Evolutionary conservation across 2,797 vertebrate species (phyloP).

Genomic region (Erethizon dorsatum): DNA sequence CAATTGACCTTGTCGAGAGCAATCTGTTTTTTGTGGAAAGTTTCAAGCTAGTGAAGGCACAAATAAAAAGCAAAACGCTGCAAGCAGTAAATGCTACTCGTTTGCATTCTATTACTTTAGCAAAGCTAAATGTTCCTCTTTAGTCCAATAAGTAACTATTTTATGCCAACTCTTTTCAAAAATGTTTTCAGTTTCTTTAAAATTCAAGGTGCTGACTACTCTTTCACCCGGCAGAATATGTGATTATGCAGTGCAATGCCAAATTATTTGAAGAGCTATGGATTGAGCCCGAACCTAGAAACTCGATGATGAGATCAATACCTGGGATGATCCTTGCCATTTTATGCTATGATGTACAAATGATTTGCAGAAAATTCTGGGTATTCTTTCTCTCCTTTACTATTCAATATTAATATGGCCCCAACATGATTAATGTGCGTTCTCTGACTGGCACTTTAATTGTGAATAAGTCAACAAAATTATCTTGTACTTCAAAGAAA

Average conservation of each 20-base stretch:
- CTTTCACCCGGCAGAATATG: not conserved
- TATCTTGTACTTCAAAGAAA: slow-evolving; percentile 66
- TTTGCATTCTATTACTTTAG: not conserved
- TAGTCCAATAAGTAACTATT: not conserved
- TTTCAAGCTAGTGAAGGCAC: slow-evolving; percentile 26
- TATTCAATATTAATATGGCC: slow-evolving; percentile 24
- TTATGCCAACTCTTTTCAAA: not conserved
- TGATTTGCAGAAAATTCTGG: not conserved
- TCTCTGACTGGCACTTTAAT: slow-evolving; percentile 4
- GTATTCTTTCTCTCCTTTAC: slow-evolving; percentile 8
- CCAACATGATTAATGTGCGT: not conserved
- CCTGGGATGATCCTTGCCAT: not conserved
- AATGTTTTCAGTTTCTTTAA: not conserved
- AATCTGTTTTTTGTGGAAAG: slow-evolving; percentile 63
- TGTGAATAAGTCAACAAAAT: slow-evolving; percentile 46
- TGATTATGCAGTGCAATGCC: not conserved
- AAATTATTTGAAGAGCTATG: not conserved
- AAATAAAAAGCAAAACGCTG: not conserved
- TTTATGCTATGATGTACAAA: slow-evolving; percentile 18
- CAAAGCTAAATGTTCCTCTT: not conserved
- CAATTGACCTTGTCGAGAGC: slow-evolving; percentile 60
- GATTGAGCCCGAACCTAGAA: not conserved
- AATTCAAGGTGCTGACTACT: slow-evolving; percentile 4
- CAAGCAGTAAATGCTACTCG: not conserved
- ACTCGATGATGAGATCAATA: not conserved